Evolutionary conservation across 2,113 vertebrate species (phyloP), one percentile per base, ranked within the genome.

Genomic region (Myxocyprinus asiaticus): DNA sequence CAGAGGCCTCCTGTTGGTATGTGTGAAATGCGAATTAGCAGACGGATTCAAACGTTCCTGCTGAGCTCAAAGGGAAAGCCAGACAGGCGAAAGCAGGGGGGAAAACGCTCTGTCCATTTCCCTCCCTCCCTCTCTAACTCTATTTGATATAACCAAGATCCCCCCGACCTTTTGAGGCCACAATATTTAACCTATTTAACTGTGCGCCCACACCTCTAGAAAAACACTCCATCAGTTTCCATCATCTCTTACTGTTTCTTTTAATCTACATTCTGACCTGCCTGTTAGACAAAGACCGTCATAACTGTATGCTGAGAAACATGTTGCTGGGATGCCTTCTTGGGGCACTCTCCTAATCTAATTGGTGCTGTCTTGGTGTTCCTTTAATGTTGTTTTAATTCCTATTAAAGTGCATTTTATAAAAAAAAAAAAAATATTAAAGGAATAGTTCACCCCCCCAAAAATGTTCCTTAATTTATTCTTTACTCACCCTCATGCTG

Each of bases 11-110:
- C 84, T 77, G 69, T 71, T 88, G 86, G 91, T 91, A 91, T 92
- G 90, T 89, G 83, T 82, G 87, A 90, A 89, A 90, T 90, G 88
- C 86, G 86, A 87, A 88, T 87, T 88, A 90, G 87, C 78, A 85
- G 88, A 90, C 83, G 12, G 77, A 59, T 64, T 85, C 68, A 76
- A 82, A 78, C 82, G 67, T 85, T 86, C 87, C 89, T 47, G 86
- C 89, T 88, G 89, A 86, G 90, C 81, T 85, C 79, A 59, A 63
- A 66, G 84, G 80, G 85, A 88, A 85, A 82, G 67, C 78, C 84
- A 87, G 81, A 81, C 79, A 76, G 78, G 22, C 22, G 22, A 33
- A 33, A 33, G 22, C 22, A 75, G 67, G 55, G 85, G 86, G 86
- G 82, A 84, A 88, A 89, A 85, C 82, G 86, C 76, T 56, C 82